Evolutionary conservation across 2,113 vertebrate genomes (phyloP).

Genomic region (Dendropsophus ebraccatus): DNA sequence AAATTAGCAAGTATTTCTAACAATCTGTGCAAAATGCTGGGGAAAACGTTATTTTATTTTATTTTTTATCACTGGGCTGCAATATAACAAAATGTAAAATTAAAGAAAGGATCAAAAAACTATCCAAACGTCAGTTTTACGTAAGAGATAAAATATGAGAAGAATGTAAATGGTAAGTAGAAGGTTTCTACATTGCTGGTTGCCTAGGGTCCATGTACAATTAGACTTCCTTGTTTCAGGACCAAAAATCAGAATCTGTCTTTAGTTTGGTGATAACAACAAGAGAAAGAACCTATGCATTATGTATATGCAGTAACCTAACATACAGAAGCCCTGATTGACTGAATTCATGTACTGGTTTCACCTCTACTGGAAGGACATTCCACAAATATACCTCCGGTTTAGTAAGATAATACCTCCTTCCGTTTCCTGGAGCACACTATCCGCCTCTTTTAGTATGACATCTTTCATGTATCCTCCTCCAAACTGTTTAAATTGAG

Average conservation of each 20-base stretch:
- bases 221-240: not conserved
- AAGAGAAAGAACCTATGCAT: not conserved
- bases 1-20: too few species aligned
- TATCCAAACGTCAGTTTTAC: too few species aligned
- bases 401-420: constrained; percentile 29
- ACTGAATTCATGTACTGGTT: not conserved
- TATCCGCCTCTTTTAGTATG: not conserved
- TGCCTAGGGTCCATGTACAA: not conserved
- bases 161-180: too few species aligned
- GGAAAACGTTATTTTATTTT: too few species aligned
- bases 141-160: too few species aligned
- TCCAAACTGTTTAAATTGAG: not conserved
- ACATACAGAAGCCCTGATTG: not conserved
- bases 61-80: too few species aligned
- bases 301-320: not conserved
- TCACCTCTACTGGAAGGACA: constrained; percentile 33
- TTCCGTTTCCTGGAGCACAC: constrained; percentile 13
- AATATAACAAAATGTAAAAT: too few species aligned
- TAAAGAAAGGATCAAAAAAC: too few species aligned
- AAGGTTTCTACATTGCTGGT: too few species aligned
- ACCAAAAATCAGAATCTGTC: not conserved
- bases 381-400: constrained; percentile 26
- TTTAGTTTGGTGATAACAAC: not conserved
- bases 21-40: too few species aligned
- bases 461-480: constrained; percentile 21